A percentile compares a stretch with the other conserved stretches of the same genome.
phyloP scores from a whole-genome alignment of 2,888 invertebrate species.

The Ganaspis brasiliensis region DNA sequence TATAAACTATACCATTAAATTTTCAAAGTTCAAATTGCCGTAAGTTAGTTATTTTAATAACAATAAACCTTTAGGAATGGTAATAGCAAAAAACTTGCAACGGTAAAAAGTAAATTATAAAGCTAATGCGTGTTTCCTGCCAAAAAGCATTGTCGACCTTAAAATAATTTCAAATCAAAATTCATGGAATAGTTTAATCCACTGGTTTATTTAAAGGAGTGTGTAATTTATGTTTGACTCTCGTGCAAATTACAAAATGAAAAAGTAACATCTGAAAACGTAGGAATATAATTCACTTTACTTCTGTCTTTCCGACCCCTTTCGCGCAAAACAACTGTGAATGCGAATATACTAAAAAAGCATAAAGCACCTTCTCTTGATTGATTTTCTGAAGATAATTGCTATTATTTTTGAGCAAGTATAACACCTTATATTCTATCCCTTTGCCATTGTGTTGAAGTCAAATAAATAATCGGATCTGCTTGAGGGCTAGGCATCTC shows the following conservation, averaged over 20 bases:
- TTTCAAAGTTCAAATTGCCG: no score
- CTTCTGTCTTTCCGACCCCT: neutral
- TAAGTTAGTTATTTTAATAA: neutral
- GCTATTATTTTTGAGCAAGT: neutral
- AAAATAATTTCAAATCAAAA: slow-evolving; percentile 9
- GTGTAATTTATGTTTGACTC: slow-evolving; percentile 15
- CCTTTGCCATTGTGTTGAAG: neutral
- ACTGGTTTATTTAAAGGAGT: slow-evolving; percentile 8
- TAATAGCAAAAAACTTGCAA: neutral
- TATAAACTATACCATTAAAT: no score
- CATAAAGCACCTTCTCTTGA: slow-evolving; percentile 6
- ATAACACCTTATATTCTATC: neutral
- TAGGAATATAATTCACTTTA: slow-evolving; percentile 7
- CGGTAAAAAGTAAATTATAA: neutral
- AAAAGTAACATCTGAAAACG: neutral
- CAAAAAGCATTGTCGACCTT: neutral
- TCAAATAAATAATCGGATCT: slow-evolving; percentile 6
- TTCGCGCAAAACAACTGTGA: neutral
- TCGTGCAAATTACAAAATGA: neutral
- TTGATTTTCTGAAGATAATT: slow-evolving; percentile 10
- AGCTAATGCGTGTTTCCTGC: neutral
- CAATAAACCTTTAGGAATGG: neutral
- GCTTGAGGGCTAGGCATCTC: neutral
- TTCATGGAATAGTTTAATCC: slow-evolving; percentile 20
- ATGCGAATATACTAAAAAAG: neutral